Evolutionary conservation across 2,888 invertebrate species (phyloP).

Genomic region (Philereme vetulata): DNA sequence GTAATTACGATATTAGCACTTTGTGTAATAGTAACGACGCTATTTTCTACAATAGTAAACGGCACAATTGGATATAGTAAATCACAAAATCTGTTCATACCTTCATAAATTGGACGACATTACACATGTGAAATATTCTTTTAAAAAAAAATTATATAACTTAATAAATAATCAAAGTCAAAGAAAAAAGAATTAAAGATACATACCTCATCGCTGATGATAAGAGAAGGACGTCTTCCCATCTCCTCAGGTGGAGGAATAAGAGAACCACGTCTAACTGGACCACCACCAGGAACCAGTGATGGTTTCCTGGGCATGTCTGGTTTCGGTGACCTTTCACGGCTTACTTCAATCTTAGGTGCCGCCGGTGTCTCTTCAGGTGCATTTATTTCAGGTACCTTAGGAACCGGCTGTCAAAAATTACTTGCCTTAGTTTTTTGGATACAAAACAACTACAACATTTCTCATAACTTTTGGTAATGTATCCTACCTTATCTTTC

Average conservation of each 20-base stretch:
- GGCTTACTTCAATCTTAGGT: constrained; percentile 94
- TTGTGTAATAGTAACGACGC: constrained; percentile 29
- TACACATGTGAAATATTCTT: constrained; percentile 44
- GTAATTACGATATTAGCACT: constrained; percentile 42
- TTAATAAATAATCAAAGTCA: constrained; percentile 7
- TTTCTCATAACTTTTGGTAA: not conserved
- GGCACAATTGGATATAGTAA: constrained; percentile 54
- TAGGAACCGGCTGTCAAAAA: constrained; percentile 59
- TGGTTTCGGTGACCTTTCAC: constrained; percentile 88
- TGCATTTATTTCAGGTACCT: constrained; percentile 88
- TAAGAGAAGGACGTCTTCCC: constrained; percentile 93
- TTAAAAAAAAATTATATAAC: constrained; percentile 22
- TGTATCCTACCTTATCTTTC: constrained; percentile 56
- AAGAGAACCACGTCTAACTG: constrained; percentile 89
- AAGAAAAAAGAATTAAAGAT: constrained; percentile 34
- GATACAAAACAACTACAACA: not conserved
- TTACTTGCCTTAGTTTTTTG: not conserved
- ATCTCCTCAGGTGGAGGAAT: constrained; percentile 95
- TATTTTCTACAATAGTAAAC: constrained; percentile 42
- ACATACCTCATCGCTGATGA: constrained; percentile 97
- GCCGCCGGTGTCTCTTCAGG: constrained; percentile 84
- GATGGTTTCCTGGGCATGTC: constrained; percentile 89
- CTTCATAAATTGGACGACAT: constrained; percentile 59
- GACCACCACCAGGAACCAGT: constrained; percentile 83
- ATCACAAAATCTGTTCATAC: constrained; percentile 61